A percentile compares a stretch with the other conserved stretches of the same genome.
Evolutionary conservation across 2,888 invertebrate species (phyloP).

Genomic region (Hypomecis punctinalis): DNA sequence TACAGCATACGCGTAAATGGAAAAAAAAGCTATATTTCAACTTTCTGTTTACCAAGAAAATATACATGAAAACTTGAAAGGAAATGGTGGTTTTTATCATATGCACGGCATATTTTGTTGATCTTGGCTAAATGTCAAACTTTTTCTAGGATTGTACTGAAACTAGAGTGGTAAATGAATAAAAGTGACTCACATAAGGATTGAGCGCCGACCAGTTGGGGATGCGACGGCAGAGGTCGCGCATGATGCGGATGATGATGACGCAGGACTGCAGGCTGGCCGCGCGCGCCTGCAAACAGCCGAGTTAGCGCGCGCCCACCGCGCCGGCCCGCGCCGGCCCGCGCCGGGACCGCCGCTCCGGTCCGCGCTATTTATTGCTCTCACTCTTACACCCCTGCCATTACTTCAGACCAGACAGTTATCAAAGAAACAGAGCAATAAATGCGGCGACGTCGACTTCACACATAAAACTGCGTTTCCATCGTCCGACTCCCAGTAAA

Average conservation of each 20-base stretch:
- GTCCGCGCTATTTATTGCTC: conserved; percentile 57
- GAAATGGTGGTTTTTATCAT: no score
- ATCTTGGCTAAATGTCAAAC: no score
- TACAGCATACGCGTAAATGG: no score
- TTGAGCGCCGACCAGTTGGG: conserved; percentile 97
- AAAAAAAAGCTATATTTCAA: no score
- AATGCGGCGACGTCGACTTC: conserved; percentile 46
- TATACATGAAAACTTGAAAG: no score
- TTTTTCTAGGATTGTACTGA: no score
- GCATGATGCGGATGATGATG: conserved; percentile 97
- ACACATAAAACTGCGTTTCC: conserved; percentile 73
- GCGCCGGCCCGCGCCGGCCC: conserved; percentile 1
- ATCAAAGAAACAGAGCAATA: conserved; percentile 59
- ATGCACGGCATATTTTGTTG: no score
- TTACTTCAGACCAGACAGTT: conserved; percentile 23
- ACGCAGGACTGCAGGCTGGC: conserved; percentile 98
- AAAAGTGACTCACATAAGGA: conserved; percentile 92
- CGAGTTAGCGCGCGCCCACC: conserved; percentile 25
- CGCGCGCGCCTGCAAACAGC: conserved; percentile 93
- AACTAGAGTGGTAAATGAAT: no score
- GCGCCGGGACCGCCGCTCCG: conserved; percentile 18
- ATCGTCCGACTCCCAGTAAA: conserved; percentile 54
- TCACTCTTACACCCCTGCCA: conserved; percentile 47
- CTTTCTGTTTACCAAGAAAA: no score
- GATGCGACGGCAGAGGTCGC: conserved; percentile 97